Evolutionary conservation across 2,797 vertebrate genomes (phyloP), one percentile per base, ranked within the genome.

Genomic region (Microctenopoma stevenorrisi): DNA sequence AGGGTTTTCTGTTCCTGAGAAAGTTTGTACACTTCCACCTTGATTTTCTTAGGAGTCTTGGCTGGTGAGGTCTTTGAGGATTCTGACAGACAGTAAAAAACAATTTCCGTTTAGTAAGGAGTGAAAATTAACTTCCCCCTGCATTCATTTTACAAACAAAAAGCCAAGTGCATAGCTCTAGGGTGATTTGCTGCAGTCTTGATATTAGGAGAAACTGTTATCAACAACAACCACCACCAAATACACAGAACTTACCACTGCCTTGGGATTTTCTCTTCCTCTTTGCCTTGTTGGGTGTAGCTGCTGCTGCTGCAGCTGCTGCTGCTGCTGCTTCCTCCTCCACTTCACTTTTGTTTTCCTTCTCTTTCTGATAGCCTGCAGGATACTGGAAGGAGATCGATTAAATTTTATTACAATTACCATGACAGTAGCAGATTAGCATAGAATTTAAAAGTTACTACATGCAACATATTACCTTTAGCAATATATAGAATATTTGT

Each of bases 321-420:
- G 22, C 22, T 22, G 22, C 22, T 22, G 22, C 87, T 0, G 65
- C 84, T 4, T 88, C 94, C 13, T 95, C 92, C 11, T 94, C 92
- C 0, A 85, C 85, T 52, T 78, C 91, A 28, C 91, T 93, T 22
- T 93, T 94, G 68, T 96, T 96, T 83, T 98, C 96, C 12, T 97
- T 97, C 70, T 97, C 96, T 64, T 96, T 95, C 75, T 98, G 91
- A 85, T 99, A 99, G 16, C 98, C 98, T 63, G 97, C 98, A 2
- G 98, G 98, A 87, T 98, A 99, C 96, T 99, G 57, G 5, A 82
- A 66, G 16, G 82, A 68, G 3, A 68, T 6, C 0, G 1, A 56
- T 18, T n/a, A 0, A 3, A 58, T 26, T 51, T 37, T 47, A 28
- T 8, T 42, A 4, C 28, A 54, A 9, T 57, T 37, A 22, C 4